Base-by-base conservation (phyloP, 2,113 vertebrate genomes). In the Megalops atlanticus region DNA sequence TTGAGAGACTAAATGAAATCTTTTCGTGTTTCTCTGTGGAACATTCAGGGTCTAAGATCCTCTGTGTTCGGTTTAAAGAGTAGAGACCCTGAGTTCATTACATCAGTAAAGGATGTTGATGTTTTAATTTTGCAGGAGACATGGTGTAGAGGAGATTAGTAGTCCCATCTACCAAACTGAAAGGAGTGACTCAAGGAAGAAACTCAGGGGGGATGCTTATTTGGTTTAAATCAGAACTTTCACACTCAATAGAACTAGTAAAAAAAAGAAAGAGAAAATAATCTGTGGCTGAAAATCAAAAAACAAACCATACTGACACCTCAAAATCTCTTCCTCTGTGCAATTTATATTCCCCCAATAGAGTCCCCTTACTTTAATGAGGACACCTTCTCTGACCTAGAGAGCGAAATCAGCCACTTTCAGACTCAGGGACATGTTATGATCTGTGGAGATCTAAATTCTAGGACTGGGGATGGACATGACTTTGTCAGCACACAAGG, bases 341-440 rank as follows among this genome's bases (percentile, higher is more conserved):
- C 78, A 49, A 80, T 80, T 16, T 80, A 80, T 36, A 80, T 80
- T 31, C 33, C 78, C 40, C 68, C 41, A 21, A 16, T 58, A 49
- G 69, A 72, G 27, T 80, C 78, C 1, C 41, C 40, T 12, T 79
- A 70, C n/a, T 79, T 70, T 21, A 41, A 43, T 40, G 78, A 80
- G 49, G 78, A 80, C 15, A 72, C 54, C 36, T 68, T 78, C 36
- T 21, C 43, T 74, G 36, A 36, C 12, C 1, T 80, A 40, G 79
- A 80, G 73, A 52, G 16, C 4, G 71, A 80, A 74, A 80, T 74
- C 8, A 74, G 33, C 14, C 45, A 58, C 15, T 74, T 80, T n/a
- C n/a, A n/a, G n/a, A n/a, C n/a, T n/a, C n/a, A n/a, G n/a, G n/a
- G n/a, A n/a, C n/a, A n/a, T n/a, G 71, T 80, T 0, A 38, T 80